Conservation (phyloP, 2,113 vertebrate genomes). For the Engystomops pustulosus region DNA sequence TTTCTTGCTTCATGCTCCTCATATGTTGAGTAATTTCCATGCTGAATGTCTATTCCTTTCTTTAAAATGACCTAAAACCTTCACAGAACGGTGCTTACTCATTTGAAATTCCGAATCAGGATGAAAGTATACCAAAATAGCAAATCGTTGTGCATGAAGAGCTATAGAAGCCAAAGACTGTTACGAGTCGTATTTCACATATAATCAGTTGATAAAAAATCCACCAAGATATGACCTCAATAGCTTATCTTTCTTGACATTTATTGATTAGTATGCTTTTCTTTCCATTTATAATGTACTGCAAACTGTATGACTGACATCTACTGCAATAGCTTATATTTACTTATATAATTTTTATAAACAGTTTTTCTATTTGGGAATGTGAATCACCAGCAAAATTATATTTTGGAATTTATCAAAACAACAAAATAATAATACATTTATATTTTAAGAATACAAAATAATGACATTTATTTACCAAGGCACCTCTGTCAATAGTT, state of each 20-base stretch:
- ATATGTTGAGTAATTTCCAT: not conserved
- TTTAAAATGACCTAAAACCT: constrained; percentile 19
- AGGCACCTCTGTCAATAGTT: no score
- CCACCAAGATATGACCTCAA: not conserved
- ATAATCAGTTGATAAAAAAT: not conserved
- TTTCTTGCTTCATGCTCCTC: not conserved
- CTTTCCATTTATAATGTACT: not conserved
- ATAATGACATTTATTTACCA: no score
- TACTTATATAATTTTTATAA: no score
- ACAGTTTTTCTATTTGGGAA: not conserved
- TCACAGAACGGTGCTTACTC: constrained; percentile 15
- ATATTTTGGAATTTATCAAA: no score
- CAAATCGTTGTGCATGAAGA: not conserved
- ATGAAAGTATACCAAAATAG: constrained; percentile 1
- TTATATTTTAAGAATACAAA: no score
- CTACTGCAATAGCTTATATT: no score
- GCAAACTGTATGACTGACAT: not conserved
- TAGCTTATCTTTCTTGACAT: not conserved
- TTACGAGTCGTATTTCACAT: not conserved
- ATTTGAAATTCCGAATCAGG: constrained; percentile 7
- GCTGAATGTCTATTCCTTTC: not conserved
- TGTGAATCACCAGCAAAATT: no score
- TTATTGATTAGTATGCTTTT: not conserved
- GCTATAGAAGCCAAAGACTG: not conserved
- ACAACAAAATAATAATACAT: no score